Evolutionary conservation across 2,797 vertebrate species (phyloP).

Genomic region (Phaenicophaeus curvirostris): DNA sequence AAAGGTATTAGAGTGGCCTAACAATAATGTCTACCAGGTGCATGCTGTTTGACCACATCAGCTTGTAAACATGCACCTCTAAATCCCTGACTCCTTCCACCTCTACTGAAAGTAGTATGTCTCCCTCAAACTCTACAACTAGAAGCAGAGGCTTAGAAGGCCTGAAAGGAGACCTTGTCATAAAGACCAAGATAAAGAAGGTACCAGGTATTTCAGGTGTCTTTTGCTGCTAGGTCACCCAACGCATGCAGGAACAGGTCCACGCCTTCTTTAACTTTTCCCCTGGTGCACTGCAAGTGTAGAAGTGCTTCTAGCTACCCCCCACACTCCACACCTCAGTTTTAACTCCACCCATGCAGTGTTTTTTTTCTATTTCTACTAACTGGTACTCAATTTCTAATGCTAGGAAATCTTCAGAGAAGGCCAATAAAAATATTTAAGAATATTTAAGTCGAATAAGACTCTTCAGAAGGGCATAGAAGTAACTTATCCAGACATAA

Average conservation of each 20-base stretch:
- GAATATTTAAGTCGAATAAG: neutral
- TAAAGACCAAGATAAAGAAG: neutral
- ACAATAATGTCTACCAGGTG: neutral
- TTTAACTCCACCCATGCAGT: neutral
- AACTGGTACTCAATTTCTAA: neutral
- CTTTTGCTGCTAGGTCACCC: neutral
- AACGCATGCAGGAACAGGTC: neutral
- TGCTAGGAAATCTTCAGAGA: neutral
- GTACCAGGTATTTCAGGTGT: neutral
- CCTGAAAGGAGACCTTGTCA: neutral
- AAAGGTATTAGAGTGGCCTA: neutral
- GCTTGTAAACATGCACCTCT: neutral
- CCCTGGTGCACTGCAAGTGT: fast-evolving
- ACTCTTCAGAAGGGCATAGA: neutral
- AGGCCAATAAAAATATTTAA: neutral
- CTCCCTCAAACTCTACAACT: neutral
- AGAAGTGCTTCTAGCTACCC: neutral
- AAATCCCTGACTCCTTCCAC: neutral
- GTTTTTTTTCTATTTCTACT: neutral
- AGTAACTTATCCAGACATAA: neutral
- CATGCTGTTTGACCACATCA: neutral
- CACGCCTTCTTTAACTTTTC: neutral
- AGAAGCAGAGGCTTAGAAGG: neutral
- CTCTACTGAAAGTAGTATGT: neutral
- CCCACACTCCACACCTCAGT: neutral